Conservation (phyloP, 1,140 invertebrate genomes). For the Drosophila tropicalis region DNA sequence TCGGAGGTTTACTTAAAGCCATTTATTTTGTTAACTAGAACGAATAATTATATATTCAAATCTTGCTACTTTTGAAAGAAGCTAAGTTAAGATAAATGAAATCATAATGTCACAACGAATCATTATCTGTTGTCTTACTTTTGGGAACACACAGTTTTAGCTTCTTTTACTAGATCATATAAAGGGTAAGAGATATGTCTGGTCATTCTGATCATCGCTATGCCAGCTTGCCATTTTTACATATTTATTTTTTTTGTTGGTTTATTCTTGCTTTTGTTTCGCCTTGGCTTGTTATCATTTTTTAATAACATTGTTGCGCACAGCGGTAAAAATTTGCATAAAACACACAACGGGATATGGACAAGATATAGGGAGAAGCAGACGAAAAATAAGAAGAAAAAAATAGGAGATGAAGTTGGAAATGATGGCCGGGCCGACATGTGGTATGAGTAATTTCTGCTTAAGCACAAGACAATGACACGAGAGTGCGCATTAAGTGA, state of each 20-base stretch:
- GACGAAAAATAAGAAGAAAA: neutral
- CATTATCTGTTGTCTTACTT: too few species aligned
- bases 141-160: too few species aligned
- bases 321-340: constrained; percentile 74
- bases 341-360: constrained; percentile 57
- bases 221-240: constrained; percentile 24
- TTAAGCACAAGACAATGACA: constrained; percentile 79
- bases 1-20: too few species aligned
- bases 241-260: neutral
- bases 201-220: too few species aligned
- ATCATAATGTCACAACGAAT: too few species aligned
- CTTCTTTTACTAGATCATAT: neutral
- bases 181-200: constrained; percentile 33
- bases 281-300: constrained; percentile 78
- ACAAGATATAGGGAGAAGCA: constrained; percentile 9
- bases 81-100: too few species aligned
- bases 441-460: constrained; percentile 78
- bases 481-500: constrained; percentile 56
- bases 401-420: constrained; percentile 19
- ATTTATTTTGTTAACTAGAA: too few species aligned
- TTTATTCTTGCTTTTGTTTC: constrained; percentile 40
- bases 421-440: constrained; percentile 49
- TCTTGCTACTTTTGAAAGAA: too few species aligned
- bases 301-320: constrained; percentile 81
- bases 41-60: too few species aligned